These are phyloP conservation scores for Poecilia wingei DNA, from an alignment of 2,797 vertebrate genomes.

Conservation along the genomic window DNA sequence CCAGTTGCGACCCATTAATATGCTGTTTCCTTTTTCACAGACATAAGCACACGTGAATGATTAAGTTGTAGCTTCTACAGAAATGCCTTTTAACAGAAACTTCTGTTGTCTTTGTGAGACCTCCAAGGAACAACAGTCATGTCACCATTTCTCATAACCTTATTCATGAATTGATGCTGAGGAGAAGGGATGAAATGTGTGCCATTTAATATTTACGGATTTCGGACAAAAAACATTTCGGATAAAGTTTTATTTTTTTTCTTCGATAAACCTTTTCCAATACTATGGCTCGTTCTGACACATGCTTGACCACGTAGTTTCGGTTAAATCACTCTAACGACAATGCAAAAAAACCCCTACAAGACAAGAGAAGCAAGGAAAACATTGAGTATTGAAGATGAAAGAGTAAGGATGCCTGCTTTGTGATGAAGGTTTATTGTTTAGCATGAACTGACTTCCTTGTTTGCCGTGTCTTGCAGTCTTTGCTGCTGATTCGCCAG, in stretches of 20 bases:
- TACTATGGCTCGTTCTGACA: background rate
- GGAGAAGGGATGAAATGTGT: background rate
- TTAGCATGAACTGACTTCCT: constrained; percentile 2
- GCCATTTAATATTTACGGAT: background rate
- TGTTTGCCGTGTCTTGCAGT: constrained; percentile 72
- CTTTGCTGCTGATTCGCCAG: constrained; percentile 90
- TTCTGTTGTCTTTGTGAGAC: background rate
- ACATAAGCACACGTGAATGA: background rate
- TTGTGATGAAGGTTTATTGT: background rate
- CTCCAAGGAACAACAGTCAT: background rate
- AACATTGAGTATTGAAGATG: background rate
- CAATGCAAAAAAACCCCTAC: background rate
- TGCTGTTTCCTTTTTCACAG: background rate
- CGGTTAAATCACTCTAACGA: background rate
- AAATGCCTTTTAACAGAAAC: background rate
- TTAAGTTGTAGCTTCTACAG: background rate
- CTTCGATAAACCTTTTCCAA: background rate
- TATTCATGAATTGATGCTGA: background rate
- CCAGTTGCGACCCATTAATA: background rate
- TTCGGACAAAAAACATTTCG: background rate
- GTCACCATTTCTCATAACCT: background rate
- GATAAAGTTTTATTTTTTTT: background rate
- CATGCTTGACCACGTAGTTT: background rate
- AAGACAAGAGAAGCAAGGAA: background rate
- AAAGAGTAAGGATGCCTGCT: background rate